phyloP scores from a whole-genome alignment of 2,113 vertebrate species.

The Mobula hypostoma region DNA sequence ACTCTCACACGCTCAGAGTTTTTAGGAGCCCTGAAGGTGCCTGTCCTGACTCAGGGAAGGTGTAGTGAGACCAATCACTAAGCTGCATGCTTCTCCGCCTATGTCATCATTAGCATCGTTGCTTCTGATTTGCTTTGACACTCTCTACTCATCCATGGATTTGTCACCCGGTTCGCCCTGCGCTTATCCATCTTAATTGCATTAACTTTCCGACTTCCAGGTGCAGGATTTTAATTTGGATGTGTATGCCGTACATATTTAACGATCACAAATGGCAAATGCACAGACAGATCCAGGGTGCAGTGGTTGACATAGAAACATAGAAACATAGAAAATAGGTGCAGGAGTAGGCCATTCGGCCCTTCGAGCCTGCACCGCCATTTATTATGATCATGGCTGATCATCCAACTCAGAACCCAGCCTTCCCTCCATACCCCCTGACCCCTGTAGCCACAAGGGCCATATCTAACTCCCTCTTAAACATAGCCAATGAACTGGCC shows the following conservation, averaged over 20 bases:
- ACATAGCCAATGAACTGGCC: too few species aligned
- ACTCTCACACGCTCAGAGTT: slow-evolving; percentile 76
- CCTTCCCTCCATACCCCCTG: too few species aligned
- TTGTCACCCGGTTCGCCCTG: slow-evolving; percentile 43
- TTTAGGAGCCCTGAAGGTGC: slow-evolving; percentile 82
- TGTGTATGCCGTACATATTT: not conserved
- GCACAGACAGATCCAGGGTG: slow-evolving; percentile 32
- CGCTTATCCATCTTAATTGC: slow-evolving; percentile 2
- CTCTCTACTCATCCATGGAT: slow-evolving; percentile 46
- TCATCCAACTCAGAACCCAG: too few species aligned
- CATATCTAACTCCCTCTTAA: too few species aligned
- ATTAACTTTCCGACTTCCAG: not conserved
- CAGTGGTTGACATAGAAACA: too few species aligned
- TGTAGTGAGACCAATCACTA: slow-evolving; percentile 71
- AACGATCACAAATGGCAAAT: not conserved
- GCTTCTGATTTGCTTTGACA: slow-evolving; percentile 47
- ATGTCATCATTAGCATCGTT: slow-evolving; percentile 48
- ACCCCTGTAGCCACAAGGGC: too few species aligned
- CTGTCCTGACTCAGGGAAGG: slow-evolving; percentile 66
- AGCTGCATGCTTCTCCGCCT: slow-evolving; percentile 71
- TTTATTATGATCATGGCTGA: too few species aligned
- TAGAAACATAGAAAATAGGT: too few species aligned
- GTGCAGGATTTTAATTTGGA: not conserved
- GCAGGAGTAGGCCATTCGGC: too few species aligned
- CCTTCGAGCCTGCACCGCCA: too few species aligned